phyloP scores from a whole-genome alignment of 1,140 invertebrate species.

The Phocides pigmalion region DNA sequence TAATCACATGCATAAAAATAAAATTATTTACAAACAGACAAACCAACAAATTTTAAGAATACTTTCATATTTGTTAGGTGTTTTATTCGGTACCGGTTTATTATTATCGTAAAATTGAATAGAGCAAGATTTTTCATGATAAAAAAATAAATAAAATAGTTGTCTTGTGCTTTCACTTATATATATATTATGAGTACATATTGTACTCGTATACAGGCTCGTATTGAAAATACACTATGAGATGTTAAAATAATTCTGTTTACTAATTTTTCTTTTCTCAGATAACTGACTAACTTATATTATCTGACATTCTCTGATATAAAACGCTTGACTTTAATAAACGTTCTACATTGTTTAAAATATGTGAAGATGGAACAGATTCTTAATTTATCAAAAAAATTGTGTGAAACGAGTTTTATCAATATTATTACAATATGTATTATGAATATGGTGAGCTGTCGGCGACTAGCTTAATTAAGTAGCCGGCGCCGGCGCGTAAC shows the following conservation, averaged over 20 bases:
- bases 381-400: background rate
- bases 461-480: constrained; percentile 20
- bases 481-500: constrained; percentile 6
- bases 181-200: no score
- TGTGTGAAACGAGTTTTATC: constrained; percentile 11
- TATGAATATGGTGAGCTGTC: constrained; percentile 5
- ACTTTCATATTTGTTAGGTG: background rate
- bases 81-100: background rate
- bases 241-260: no score
- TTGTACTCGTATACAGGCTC: no score
- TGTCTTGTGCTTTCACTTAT: no score
- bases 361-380: no score
- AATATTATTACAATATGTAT: constrained; percentile 3
- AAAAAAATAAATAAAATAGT: background rate
- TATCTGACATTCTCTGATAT: no score
- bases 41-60: background rate
- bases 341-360: background rate
- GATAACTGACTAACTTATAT: no score
- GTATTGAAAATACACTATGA: no score
- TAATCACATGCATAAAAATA: no score
- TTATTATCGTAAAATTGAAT: background rate
- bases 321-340: no score
- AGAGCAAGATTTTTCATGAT: background rate
- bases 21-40: background rate
- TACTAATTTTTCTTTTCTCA: no score